phyloP scores from a whole-genome alignment of 2,113 vertebrate species.

The Baryphthengus martii region DNA sequence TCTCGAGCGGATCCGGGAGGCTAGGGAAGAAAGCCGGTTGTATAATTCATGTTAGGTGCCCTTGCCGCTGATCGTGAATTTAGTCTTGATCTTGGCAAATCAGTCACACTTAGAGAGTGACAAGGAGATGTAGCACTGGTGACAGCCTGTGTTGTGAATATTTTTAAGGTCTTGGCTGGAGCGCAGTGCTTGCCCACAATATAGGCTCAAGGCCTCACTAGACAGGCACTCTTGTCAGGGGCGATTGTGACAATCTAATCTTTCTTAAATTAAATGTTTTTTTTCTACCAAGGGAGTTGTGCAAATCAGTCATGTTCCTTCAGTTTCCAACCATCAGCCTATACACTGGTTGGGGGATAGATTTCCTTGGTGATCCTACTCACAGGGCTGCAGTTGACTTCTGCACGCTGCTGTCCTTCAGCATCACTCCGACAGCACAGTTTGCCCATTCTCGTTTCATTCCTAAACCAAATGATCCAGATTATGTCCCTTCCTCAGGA shows the following conservation, averaged over 20 bases:
- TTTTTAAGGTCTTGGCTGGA: background rate
- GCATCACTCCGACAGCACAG: background rate
- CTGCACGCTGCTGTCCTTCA: background rate
- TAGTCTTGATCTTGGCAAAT: constrained; percentile 44
- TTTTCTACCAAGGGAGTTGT: background rate
- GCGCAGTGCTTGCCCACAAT: background rate
- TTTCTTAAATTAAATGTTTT: background rate
- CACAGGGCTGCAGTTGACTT: background rate
- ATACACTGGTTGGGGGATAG: background rate
- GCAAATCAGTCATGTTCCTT: background rate
- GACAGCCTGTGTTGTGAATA: background rate
- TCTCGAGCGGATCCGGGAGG: background rate
- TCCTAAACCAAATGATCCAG: background rate
- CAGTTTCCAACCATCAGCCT: background rate
- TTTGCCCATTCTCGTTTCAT: background rate
- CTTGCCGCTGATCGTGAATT: constrained; percentile 32
- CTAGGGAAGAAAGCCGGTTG: background rate
- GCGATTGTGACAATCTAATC: background rate
- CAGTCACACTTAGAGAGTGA: constrained; percentile 46
- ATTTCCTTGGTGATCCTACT: background rate
- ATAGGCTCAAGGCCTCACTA: background rate
- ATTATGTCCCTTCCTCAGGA: background rate
- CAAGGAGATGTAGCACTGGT: background rate
- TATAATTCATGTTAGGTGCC: constrained; percentile 46
- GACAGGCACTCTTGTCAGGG: background rate